Evolutionary conservation across 2,113 vertebrate species (phyloP), one percentile per base, ranked within the genome.

Genomic region (Conger conger): DNA sequence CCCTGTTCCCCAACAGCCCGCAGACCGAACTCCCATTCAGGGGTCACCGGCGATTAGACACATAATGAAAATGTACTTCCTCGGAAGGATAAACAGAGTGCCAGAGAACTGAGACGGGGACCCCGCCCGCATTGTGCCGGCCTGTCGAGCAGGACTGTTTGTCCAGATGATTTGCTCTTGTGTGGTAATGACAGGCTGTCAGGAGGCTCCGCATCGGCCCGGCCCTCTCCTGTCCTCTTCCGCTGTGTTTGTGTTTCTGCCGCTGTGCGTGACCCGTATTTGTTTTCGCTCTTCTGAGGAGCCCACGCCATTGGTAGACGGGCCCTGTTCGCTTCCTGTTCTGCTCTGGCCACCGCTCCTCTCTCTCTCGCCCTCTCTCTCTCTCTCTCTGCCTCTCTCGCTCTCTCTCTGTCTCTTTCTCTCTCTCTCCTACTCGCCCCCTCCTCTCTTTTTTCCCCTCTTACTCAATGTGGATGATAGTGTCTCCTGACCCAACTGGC

Each of bases 401-500:
- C 36, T 45, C 77, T 81, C 60, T 73, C 40, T 40, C n/a, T 54
- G 37, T 36, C 77, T 80, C 45, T 36, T n/a, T n/a, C 77, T 45
- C 20, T 37, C 33, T 16, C 45, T 36, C 45, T 13, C 45, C 40
- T 6, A 4, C 45, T 13, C 45, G 1, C 45, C 11, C 11, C 30
- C 54, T 73, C 76, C 73, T 18, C 18, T 53, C 37, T 20, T 36
- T 42, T n/a, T 42, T 23, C 68, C 60, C 63, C 82, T 82, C 76
- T 80, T 82, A 36, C 80, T 83, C 36, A 38, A 80, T 83, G 79
- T 76, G 60, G 87, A 87, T 86, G 84, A 82, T 81, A 84, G 85
- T 83, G 76, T 89, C 85, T 88, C 78, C 89, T 87, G 83, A 90
- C 89, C 88, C 91, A 85, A 90, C 85, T 90, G 87, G 89, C 91